phyloP scores from a whole-genome alignment of 2,113 vertebrate species.

The Hylia prasina region DNA sequence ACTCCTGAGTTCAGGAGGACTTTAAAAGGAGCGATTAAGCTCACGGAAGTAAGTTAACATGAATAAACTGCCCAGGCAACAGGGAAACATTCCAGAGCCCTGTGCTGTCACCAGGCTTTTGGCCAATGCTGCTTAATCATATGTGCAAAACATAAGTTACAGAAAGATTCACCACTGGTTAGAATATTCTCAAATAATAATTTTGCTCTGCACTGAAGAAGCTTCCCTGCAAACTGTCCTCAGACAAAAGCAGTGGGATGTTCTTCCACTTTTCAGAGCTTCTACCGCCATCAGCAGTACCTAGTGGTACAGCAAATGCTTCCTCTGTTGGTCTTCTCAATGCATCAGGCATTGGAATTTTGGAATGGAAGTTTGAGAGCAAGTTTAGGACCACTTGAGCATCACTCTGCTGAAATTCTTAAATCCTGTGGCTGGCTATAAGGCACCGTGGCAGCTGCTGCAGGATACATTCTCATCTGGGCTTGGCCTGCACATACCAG shows the following conservation, averaged over 20 bases:
- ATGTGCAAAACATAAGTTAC: neutral
- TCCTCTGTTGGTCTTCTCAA: neutral
- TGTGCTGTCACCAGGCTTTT: conserved; percentile 40
- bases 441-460: neutral
- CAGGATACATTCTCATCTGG: neutral
- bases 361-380: neutral
- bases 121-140: conserved; percentile 4
- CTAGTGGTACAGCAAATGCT: neutral
- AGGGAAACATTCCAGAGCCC: conserved; percentile 41
- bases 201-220: neutral
- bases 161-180: neutral
- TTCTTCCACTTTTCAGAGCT: neutral
- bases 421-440: neutral
- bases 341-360: neutral
- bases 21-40: conserved; percentile 57
- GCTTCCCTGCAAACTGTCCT: neutral
- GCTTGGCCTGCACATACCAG: neutral
- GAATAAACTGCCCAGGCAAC: conserved; percentile 52
- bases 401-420: neutral
- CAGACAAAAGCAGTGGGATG: neutral
- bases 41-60: conserved; percentile 17
- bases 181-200: conserved; percentile 9
- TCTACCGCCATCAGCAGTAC: neutral
- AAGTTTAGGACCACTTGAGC: neutral
- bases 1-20: conserved; percentile 32